Base-by-base conservation (phyloP, 1,140 invertebrate species). In the Meloidogyne hapla region DNA sequence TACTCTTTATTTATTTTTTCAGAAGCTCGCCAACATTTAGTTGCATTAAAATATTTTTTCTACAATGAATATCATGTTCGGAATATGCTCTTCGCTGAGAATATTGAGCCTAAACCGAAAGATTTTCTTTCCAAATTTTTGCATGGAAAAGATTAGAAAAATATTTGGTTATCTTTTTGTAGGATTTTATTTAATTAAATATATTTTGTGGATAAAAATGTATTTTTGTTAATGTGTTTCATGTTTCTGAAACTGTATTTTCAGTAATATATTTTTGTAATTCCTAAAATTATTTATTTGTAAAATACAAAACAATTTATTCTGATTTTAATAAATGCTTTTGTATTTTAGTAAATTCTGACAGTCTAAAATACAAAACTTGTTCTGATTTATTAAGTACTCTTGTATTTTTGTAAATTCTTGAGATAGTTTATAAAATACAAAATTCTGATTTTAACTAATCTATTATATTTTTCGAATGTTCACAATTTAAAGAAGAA, bases 41-140 rank as follows among this genome's bases (percentile, higher is more conserved):
- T 56, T 56, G 48, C n/a, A 10, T 69, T 69, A 28, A 73, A 64
- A 28, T 64, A 15, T 33, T 73, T 26, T 21, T 73, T 63, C 9
- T 73, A 73, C 28, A 73, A 73, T 33, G 70, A 73, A 33, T 73
- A 73, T 25, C 70, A 73, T 12, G 70, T 73, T 25, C 10, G 70
- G n/a, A 73, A 73, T 38, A 73, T 73, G 70, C 28, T 73, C 18
- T 73, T 73, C 63, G 70, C 70, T n/a, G 70, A 73, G 40, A 73
- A 73, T 38, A 62, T 73, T 23, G 70, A 73, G n/a, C 70, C 70
- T 18, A 73, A 73, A 33, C 70, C 70, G 12, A 73, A 73, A 40
- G 70, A 73, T 33, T 73, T 73, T 38, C 70, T 73, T 73, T 73
- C 70, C 13, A 73, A 73, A 38, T 73, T 73, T 63, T 64, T 73